A percentile compares a stretch with the other conserved stretches of the same genome.
phyloP scores from a whole-genome alignment of 2,797 vertebrate species.

The Heliangelus exortis region DNA sequence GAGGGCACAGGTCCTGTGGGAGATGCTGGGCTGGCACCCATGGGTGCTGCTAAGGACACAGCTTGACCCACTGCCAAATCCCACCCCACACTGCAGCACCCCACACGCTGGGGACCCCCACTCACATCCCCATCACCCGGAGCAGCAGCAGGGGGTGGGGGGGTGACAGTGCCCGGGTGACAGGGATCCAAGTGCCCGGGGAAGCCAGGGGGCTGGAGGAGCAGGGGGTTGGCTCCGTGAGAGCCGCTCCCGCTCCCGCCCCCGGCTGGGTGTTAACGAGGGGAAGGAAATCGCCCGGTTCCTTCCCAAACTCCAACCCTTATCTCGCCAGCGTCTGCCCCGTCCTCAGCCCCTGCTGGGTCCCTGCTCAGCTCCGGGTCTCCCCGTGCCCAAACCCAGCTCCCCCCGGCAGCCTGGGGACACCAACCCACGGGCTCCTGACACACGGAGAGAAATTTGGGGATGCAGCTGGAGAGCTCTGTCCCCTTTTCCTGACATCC shows the following conservation, averaged over 20 bases:
- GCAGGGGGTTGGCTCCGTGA: not conserved
- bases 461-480: accelerated
- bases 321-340: not conserved
- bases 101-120: not conserved
- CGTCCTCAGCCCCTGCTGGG: not conserved
- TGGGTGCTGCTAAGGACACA: not conserved
- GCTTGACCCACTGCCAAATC: not conserved
- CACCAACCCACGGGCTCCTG: not conserved
- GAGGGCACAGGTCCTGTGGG: accelerated
- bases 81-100: accelerated
- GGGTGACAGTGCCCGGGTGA: not conserved
- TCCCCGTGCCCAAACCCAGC: not conserved
- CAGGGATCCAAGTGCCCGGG: not conserved
- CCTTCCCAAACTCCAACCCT: not conserved
- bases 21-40: not conserved
- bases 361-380: not conserved
- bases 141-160: too few species aligned
- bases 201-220: too few species aligned
- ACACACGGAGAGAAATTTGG: not conserved
- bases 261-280: not conserved
- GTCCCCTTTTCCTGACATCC: not conserved
- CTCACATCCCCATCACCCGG: accelerated
- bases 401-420: not conserved
- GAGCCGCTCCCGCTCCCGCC: not conserved
- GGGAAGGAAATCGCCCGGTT: slow-evolving; percentile 37